Evolutionary conservation across 2,797 vertebrate genomes (phyloP).

Genomic region (Anisognathus igniventris): DNA sequence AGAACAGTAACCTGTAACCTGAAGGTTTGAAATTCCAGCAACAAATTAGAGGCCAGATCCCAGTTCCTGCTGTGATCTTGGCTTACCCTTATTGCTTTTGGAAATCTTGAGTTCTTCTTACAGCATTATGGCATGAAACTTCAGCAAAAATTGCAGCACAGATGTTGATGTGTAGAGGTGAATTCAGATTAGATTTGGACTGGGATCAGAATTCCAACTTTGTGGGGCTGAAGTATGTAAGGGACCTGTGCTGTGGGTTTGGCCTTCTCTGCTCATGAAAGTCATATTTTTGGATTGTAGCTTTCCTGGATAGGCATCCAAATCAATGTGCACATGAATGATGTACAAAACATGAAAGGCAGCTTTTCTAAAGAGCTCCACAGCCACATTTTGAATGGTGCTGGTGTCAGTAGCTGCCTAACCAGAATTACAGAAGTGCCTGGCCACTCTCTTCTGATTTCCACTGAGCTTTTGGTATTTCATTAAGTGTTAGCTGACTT

Average conservation of each 20-base stretch:
- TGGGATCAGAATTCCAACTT: background rate
- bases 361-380: background rate
- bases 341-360: background rate
- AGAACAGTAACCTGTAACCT: background rate
- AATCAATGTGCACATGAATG: background rate
- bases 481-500: background rate
- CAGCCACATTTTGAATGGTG: background rate
- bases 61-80: background rate
- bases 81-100: background rate
- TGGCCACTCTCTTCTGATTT: background rate
- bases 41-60: background rate
- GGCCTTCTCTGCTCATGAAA: background rate
- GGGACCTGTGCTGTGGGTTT: background rate
- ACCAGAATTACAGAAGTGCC: background rate
- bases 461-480: background rate
- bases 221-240: background rate
- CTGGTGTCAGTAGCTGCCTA: background rate
- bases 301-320: background rate
- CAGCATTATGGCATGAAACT: background rate
- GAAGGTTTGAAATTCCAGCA: background rate
- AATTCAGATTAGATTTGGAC: background rate
- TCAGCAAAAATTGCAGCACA: background rate
- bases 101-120: background rate
- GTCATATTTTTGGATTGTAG: background rate
- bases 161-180: background rate